Evolutionary conservation across 37 sponge, comb jelly and placozoan species (phyloP).

Genomic region (Spongilla lacustris): DNA sequence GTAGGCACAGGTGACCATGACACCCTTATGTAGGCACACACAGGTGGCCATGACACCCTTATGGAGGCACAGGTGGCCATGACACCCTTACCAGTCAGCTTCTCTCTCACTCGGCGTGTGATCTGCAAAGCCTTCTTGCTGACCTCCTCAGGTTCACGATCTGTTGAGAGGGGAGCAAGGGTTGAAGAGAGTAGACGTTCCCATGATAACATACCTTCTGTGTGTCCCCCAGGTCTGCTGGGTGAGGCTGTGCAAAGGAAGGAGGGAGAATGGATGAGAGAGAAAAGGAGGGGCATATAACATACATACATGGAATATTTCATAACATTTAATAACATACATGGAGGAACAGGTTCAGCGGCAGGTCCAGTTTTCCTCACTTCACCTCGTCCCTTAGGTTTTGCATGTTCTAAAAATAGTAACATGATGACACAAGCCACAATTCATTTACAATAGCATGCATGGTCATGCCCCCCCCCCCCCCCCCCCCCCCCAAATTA

Average conservation of each 20-base stretch:
- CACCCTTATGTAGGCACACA: slow-evolving; percentile 36
- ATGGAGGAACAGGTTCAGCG: background rate
- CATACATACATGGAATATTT: no score
- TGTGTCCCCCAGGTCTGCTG: background rate
- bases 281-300: background rate
- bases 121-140: slow-evolving; percentile 91
- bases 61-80: no score
- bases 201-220: background rate
- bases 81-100: slow-evolving; percentile 79
- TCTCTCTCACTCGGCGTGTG: slow-evolving; percentile 84
- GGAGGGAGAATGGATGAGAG: background rate
- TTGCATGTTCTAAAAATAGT: background rate
- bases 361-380: background rate
- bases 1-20: no score
- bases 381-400: slow-evolving; percentile 11
- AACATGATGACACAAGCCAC: background rate
- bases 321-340: background rate
- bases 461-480: slow-evolving; percentile 83
- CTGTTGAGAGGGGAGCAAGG: background rate
- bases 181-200: background rate
- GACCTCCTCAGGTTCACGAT: slow-evolving; percentile 77
- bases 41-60: no score
- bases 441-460: slow-evolving; percentile 68
- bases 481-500: slow-evolving; percentile 82
- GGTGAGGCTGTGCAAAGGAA: background rate